Base-by-base conservation (phyloP, 2,797 vertebrate genomes). In the Pangasius djambal region DNA sequence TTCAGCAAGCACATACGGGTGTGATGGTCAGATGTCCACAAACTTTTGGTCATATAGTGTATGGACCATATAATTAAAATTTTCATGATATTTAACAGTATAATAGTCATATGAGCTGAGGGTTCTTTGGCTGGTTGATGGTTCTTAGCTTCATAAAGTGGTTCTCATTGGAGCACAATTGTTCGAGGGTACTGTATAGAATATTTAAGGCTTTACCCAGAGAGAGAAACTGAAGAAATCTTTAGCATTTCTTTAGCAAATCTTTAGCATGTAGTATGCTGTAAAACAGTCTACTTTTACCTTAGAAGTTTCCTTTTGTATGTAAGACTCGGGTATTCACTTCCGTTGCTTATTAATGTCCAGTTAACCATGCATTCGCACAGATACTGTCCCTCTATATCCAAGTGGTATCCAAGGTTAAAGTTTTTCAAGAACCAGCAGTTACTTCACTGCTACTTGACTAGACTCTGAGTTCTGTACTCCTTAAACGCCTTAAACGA, bases 401-500 rank as follows among this genome's bases (percentile, higher is more conserved):
- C 88, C 86, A 83, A 87, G 79, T 88, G 61, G 6, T n/a, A n/a
- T 91, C 90, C 72, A 75, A 92, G 89, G 92, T 90, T 89, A 87
- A 91, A 91, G 57, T 48, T 31, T 44, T 86, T 89, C 86, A 57
- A 83, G 15, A 59, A n/a, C 6, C 92, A 90, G 25, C 90, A 83
- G 91, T 94, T 90, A 91, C 93, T 94, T 92, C 92, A 89, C 52
- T 65, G 79, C 87, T 93, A 90, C 92, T 94, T 95, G 93, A 93
- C 92, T 94, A 93, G 92, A 90, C 90, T 91, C 91, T 92, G 89
- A 93, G 92, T 89, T 90, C 88, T 92, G 92, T 91, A 85, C 92
- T 92, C 93, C 91, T n/a, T n/a, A n/a, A n/a, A n/a, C 82, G 85
- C 88, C 87, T 94, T 92, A 92, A 94, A 93, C 90, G 91, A 94